Evolutionary conservation across 2,113 vertebrate species (phyloP).

Genomic region (Crotalus viridis): DNA sequence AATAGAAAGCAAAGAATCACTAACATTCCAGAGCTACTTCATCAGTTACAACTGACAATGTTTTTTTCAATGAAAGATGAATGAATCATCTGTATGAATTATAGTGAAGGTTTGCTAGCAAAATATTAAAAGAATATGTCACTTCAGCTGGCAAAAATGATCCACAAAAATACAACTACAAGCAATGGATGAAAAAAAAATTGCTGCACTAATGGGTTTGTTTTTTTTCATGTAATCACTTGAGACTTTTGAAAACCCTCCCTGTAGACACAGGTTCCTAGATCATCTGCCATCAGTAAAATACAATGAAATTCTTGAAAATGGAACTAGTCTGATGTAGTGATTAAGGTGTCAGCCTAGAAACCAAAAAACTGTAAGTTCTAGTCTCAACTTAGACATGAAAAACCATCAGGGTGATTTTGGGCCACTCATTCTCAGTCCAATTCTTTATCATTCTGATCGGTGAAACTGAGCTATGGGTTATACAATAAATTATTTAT

Average conservation of each 20-base stretch:
- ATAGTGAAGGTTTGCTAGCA: not conserved
- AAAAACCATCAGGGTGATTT: not conserved
- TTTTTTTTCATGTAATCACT: not conserved
- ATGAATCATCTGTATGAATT: not conserved
- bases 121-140: not conserved
- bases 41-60: not conserved
- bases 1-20: constrained; percentile 30
- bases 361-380: not conserved
- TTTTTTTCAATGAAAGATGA: not conserved
- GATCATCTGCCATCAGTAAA: not conserved
- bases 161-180: not conserved
- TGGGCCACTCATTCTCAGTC: not conserved
- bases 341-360: not conserved
- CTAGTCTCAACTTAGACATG: not conserved
- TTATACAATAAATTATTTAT: not conserved
- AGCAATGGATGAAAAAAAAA: not conserved
- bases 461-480: not conserved
- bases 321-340: not conserved
- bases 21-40: not conserved
- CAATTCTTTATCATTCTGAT: not conserved
- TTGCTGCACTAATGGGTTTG: not conserved
- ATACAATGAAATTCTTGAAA: not conserved
- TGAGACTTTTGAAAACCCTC: not conserved
- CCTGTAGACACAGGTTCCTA: not conserved
- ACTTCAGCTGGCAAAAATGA: not conserved